These are phyloP conservation scores for Conistra vaccinii DNA, from an alignment of 2,888 invertebrate genomes.

Conservation along the genomic window DNA sequence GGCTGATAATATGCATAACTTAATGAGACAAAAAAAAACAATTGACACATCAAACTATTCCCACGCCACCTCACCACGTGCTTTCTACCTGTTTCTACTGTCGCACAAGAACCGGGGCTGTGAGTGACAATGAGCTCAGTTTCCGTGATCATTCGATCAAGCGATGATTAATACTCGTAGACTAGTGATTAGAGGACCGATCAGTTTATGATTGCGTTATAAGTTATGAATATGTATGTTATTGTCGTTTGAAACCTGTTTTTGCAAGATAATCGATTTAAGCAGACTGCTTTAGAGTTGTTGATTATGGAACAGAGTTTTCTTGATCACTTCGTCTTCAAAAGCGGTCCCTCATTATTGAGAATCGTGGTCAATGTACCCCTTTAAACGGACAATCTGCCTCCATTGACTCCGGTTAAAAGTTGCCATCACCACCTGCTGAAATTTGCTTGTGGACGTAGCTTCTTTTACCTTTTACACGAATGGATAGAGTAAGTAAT, in stretches of 20 bases:
- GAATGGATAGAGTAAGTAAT: too few relatives aligned
- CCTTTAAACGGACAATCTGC: too few relatives aligned
- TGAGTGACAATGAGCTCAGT: conserved; percentile 30
- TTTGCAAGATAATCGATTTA: neutral
- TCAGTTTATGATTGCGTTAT: conserved; percentile 2
- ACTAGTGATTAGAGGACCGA: conserved; percentile 13
- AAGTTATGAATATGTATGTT: neutral
- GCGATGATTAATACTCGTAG: conserved; percentile 27
- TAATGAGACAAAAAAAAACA: conserved; percentile 6
- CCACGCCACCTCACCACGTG: conserved; percentile 41
- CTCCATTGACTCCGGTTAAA: too few relatives aligned
- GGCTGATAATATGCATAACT: neutral
- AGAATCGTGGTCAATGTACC: too few relatives aligned
- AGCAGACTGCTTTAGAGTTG: neutral
- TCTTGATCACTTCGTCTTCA: too few relatives aligned
- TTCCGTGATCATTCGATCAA: conserved; percentile 22
- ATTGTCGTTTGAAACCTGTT: neutral
- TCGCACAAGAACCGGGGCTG: conserved; percentile 17
- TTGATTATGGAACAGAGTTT: neutral
- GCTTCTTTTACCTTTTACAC: too few relatives aligned
- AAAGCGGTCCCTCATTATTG: too few relatives aligned
- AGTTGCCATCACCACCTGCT: too few relatives aligned
- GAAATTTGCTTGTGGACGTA: too few relatives aligned
- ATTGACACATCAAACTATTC: conserved; percentile 33
- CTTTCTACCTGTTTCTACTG: conserved; percentile 42